Percentiles rank a stretch among this genome's conserved stretches.
Conservation (phyloP, 2,113 vertebrate genomes). For the Ptychochromis oligacanthus region DNA sequence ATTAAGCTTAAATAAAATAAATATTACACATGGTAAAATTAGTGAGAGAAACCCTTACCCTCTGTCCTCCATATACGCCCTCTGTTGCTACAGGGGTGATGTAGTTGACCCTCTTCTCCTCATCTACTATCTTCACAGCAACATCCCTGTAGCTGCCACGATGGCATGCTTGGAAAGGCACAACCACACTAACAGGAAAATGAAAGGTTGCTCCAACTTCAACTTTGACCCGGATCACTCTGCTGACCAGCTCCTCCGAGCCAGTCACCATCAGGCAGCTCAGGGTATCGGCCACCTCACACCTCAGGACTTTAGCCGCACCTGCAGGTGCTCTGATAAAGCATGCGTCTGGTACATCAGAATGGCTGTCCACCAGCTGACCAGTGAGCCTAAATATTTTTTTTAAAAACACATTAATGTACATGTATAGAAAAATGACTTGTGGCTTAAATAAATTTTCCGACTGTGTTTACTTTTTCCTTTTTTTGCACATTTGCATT, state of each 20-base stretch:
- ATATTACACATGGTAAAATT: accelerated
- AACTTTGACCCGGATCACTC: constrained; percentile 78
- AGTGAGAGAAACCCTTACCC: constrained; percentile 66
- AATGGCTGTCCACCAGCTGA: constrained; percentile 20
- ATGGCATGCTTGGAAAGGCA: constrained; percentile 82
- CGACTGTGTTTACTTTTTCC: background rate
- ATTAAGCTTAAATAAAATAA: background rate
- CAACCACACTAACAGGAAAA: constrained; percentile 81
- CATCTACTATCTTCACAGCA: constrained; percentile 82
- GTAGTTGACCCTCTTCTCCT: constrained; percentile 73
- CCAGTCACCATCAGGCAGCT: constrained; percentile 80
- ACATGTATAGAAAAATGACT: background rate
- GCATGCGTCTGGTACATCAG: constrained; percentile 67
- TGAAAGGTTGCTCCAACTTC: constrained; percentile 20
- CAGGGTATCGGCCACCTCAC: constrained; percentile 73
- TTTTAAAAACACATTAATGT: background rate
- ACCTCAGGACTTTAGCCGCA: constrained; percentile 70
- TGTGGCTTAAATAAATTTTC: background rate
- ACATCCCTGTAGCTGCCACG: constrained; percentile 84
- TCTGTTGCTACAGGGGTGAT: constrained; percentile 75
- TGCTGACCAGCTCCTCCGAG: constrained; percentile 88
- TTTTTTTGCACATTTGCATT: background rate
- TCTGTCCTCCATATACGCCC: constrained; percentile 68
- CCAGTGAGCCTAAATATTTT: constrained; percentile 69
- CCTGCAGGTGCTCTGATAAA: constrained; percentile 76